Evolutionary conservation across 2,113 vertebrate species (phyloP), one percentile per base, ranked within the genome.

Genomic region (Alligator mississippiensis): DNA sequence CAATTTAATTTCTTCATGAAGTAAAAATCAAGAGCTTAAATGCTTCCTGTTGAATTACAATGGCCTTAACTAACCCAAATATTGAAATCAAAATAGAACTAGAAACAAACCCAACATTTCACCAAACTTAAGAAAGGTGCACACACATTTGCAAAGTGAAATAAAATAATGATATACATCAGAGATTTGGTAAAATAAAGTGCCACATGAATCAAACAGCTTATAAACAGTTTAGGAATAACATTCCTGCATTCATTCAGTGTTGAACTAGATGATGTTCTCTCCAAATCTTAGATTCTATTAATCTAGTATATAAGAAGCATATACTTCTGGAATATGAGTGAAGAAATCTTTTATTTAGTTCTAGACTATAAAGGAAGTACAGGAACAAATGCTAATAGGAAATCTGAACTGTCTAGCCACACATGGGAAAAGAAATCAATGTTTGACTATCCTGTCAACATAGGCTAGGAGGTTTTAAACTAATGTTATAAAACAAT

Each of bases 21-120:
- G 81, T 90, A 63, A 84, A 89, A 91, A 91, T 79, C 84, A 75
- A 70, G 63, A 87, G 92, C 89, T 76, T 82, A 84, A 91, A 89
- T 79, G 84, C 77, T 16, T 91, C 15, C 60, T 70, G 15, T 61
- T 76, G 34, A 58, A 89, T 6, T 22, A 72, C 79, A 84, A 61
- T 79, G 57, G 84, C 82, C 27, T 88, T 80, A 64, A 16, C 13
- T 7, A 87, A 82, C 19, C 34, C 16, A 80, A 77, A 84, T 82
- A 84, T 17, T 3, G 27, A 62, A 92, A 68, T 6, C 1, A 21
- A 77, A 77, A 28, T 8, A 4, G 18, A 59, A 76, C 30, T 24
- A 62, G 60, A 66, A 66, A n/a, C 6, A 10, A 1, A 55, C 15
- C 3, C 25, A 61, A n/a, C 63, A 84, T 82, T 82, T 79, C 82